These are phyloP conservation scores for Tolypeutes matacus DNA, from an alignment of 2,797 vertebrate species.

Conservation along the genomic window DNA sequence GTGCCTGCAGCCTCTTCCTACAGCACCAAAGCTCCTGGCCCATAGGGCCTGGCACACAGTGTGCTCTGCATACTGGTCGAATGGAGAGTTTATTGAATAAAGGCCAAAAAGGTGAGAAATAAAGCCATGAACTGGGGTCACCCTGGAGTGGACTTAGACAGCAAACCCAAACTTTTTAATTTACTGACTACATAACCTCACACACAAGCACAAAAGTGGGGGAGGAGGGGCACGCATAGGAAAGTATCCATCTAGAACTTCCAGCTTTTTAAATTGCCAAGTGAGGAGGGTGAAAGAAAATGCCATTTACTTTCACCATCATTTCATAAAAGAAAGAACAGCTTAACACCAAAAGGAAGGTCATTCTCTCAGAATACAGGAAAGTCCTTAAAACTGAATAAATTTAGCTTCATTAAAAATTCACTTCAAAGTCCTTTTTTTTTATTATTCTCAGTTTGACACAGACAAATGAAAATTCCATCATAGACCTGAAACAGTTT, in stretches of 20 bases:
- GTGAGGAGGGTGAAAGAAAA: conserved; percentile 35
- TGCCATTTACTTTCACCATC: conserved; percentile 36
- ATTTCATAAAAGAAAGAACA: conserved; percentile 66
- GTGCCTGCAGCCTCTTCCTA: no score
- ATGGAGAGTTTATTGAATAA: neutral
- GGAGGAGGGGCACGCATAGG: fast-evolving
- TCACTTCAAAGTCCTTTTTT: conserved; percentile 2
- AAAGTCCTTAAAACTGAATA: conserved; percentile 71
- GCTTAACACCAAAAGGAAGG: conserved; percentile 63
- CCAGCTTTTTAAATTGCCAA: conserved; percentile 29
- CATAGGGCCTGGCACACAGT: neutral
- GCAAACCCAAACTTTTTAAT: neutral
- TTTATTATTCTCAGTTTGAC: neutral
- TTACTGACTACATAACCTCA: neutral
- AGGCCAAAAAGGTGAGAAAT: neutral
- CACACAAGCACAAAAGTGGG: neutral
- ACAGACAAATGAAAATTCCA: conserved; percentile 66
- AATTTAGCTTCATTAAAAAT: conserved; percentile 57
- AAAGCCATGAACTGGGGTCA: neutral
- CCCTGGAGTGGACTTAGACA: neutral
- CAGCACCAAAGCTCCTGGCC: neutral
- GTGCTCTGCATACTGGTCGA: neutral
- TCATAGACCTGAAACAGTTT: neutral
- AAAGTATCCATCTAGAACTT: neutral
- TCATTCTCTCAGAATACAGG: conserved; percentile 62